These are phyloP conservation scores for Herpetotheres cachinnans DNA, from an alignment of 2,113 vertebrate genomes.

Conservation along the genomic window DNA sequence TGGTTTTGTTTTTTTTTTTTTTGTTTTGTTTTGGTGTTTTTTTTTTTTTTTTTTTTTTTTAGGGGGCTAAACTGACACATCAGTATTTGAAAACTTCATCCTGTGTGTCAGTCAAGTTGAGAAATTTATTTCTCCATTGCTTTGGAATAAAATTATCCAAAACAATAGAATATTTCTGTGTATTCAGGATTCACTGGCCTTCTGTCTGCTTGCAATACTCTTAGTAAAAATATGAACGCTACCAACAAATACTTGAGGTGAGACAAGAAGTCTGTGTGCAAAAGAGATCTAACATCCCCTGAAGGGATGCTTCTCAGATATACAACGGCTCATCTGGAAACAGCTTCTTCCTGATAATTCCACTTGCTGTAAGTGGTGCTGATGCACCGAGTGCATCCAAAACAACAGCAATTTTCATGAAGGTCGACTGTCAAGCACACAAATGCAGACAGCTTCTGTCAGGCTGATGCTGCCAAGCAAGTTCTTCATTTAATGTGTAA, in stretches of 20 bases:
- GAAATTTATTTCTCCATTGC: neutral
- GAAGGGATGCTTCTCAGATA: neutral
- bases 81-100: neutral
- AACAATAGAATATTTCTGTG: neutral
- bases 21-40: no score
- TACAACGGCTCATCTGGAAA: neutral
- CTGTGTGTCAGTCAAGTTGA: neutral
- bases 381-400: neutral
- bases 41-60: no score
- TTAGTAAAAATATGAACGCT: neutral
- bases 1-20: no score
- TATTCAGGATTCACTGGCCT: neutral
- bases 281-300: neutral
- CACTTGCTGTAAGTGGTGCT: neutral
- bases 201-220: neutral
- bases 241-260: neutral
- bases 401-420: neutral
- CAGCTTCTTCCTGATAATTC: neutral
- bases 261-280: neutral
- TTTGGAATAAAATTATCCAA: neutral
- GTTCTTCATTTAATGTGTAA: neutral
- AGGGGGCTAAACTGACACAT: neutral
- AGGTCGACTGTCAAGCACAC: neutral
- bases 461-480: neutral
- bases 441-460: neutral